phyloP scores from a whole-genome alignment of 1,140 invertebrate species.

The Tetramorium simillimum region DNA sequence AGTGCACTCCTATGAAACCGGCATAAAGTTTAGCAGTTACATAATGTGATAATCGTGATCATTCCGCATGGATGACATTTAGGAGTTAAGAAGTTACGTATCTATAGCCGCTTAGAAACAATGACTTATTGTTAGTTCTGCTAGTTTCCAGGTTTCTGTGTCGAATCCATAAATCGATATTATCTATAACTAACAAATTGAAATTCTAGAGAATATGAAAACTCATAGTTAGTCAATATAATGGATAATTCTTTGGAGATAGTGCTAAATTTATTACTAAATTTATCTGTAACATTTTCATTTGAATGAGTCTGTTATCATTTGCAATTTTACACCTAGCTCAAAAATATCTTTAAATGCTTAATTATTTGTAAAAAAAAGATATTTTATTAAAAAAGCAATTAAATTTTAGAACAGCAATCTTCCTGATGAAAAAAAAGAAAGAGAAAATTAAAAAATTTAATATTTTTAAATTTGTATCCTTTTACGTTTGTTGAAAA shows the following conservation, averaged over 20 bases:
- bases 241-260: neutral
- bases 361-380: neutral
- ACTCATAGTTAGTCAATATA: neutral
- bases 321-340: neutral
- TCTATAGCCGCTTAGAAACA: constrained; percentile 42
- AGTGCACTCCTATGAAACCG: neutral
- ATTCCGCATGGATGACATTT: constrained; percentile 55
- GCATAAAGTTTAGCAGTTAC: constrained; percentile 35
- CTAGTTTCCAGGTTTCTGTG: constrained; percentile 49
- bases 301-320: neutral
- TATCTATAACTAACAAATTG: neutral
- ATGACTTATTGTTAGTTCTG: constrained; percentile 33
- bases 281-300: neutral
- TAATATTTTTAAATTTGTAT: constrained; percentile 14
- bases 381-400: neutral
- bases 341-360: neutral
- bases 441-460: neutral
- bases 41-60: constrained; percentile 56
- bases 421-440: neutral
- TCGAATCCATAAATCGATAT: constrained; percentile 56
- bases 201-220: constrained; percentile 16
- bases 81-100: constrained; percentile 56
- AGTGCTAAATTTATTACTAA: neutral
- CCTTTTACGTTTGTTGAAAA: neutral
- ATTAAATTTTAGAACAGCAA: neutral